Conservation (phyloP, 2,797 vertebrate species). For the Pantherophis vulpinus region DNA sequence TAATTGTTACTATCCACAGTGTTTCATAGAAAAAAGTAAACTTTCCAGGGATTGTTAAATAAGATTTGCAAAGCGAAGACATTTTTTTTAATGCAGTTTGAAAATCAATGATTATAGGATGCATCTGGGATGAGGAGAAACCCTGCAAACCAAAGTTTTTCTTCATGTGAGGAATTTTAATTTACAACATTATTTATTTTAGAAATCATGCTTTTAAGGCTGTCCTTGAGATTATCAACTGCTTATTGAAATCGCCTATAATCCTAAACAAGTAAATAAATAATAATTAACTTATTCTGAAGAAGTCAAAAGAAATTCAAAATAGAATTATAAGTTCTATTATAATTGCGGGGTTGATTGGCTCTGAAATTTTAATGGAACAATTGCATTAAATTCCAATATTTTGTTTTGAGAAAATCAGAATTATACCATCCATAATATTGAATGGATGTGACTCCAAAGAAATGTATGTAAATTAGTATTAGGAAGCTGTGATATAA, state of each 20-base stretch:
- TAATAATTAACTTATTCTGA: neutral
- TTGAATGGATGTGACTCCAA: slow-evolving; percentile 29
- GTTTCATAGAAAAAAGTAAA: neutral
- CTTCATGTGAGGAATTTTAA: neutral
- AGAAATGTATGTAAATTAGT: slow-evolving; percentile 1
- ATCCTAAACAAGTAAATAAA: neutral
- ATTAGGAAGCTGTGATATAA: fast-evolving
- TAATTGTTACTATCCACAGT: neutral
- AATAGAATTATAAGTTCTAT: neutral
- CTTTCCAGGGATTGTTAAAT: neutral
- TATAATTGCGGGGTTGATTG: neutral
- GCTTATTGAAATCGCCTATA: neutral
- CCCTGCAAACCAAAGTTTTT: neutral
- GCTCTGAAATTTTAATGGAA: neutral
- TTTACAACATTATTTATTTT: neutral
- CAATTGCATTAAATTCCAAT: neutral
- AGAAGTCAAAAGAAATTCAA: neutral
- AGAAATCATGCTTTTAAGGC: neutral
- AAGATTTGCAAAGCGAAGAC: neutral
- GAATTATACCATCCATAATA: slow-evolving; percentile 30
- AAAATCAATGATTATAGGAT: neutral
- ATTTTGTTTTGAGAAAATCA: slow-evolving; percentile 43
- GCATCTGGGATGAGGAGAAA: neutral
- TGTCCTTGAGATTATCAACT: neutral
- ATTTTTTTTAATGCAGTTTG: neutral